Evolutionary conservation across 2,797 vertebrate genomes (phyloP), one percentile per base, ranked within the genome.

Genomic region (Paramormyrops hopkinsi): DNA sequence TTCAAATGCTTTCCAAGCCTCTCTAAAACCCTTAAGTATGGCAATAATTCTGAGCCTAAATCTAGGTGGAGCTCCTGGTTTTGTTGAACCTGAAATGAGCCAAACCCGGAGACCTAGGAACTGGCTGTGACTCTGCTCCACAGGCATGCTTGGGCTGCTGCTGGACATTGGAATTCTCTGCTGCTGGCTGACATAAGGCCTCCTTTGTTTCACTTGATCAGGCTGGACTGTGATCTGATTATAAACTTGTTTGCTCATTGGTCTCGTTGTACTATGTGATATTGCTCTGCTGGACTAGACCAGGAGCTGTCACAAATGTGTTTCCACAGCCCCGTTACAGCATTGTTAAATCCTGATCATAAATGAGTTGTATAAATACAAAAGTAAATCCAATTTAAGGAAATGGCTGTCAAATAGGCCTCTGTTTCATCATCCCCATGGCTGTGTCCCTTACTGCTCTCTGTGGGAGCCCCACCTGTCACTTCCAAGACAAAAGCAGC

Each of bases 131-230:
- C 37, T 12, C 41, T 14, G 41, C 56, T 69, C 59, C 33, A n/a
- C 62, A 4, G 56, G 19, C 86, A 37, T 88, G n/a, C 41, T 59
- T 48, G 44, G 11, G n/a, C 56, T 37, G 9, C 12, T 6, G 12
- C 86, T 59, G 53, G 14, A 19, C 86, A 87, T 59, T 53, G 48
- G 86, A 59, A 87, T 87, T 62, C 88, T 82, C 53, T 53, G 89
- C 83, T 73, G 53, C n/a, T 73, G 85, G 84, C 86, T 37, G 48
- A 86, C 62, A 93, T 89, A 94, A 91, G 92, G 82, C 41, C 73
- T 22, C 90, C 92, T 91, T 93, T 94, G 92, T 94, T 53, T 79
- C 19, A 11, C 51, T 33, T 12, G 41, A 17, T 33, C 54, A 0
- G 11, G 14, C 25, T 29, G 51, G 51, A 88, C 86, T 89, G 90